phyloP scores from a whole-genome alignment of 1,140 invertebrate genomes.

The Pygmarrhopalites habei region DNA sequence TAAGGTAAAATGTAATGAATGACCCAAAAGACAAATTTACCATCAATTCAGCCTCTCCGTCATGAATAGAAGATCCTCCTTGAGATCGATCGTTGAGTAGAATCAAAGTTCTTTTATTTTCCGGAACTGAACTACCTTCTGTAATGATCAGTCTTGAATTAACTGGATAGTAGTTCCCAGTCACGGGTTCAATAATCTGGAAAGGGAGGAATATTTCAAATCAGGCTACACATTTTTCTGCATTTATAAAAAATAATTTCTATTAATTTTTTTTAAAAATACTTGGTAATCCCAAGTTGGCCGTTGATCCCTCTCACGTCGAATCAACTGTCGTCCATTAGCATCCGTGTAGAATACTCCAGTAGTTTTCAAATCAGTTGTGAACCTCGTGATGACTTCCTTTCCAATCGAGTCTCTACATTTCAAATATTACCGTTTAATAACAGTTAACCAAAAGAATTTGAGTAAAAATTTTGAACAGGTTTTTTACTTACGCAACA shows the following conservation, averaged over 20 bases:
- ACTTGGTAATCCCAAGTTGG: constrained; percentile 61
- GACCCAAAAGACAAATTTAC: constrained; percentile 42
- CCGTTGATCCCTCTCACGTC: constrained; percentile 62
- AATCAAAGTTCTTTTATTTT: constrained; percentile 49
- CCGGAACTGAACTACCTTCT: constrained; percentile 42
- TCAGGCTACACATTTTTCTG: no score
- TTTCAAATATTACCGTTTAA: no score
- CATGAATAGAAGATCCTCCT: constrained; percentile 71
- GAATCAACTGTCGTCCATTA: constrained; percentile 82
- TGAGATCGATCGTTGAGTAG: constrained; percentile 78
- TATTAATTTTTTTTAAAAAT: constrained; percentile 19
- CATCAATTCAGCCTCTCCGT: constrained; percentile 73
- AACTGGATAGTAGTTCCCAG: constrained; percentile 91
- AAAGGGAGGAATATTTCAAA: neutral
- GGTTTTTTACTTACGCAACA: constrained; percentile 57
- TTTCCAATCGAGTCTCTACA: constrained; percentile 68
- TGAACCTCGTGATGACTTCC: constrained; percentile 72
- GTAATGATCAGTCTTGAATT: constrained; percentile 70
- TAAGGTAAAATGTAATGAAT: neutral
- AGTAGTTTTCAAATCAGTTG: constrained; percentile 54
- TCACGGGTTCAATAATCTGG: constrained; percentile 51
- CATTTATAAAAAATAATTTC: neutral
- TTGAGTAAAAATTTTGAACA: no score
- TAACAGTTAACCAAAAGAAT: no score
- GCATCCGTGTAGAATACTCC: constrained; percentile 84